Evolutionary conservation across 2,888 invertebrate genomes (phyloP).

Genomic region (Lymantria monacha): DNA sequence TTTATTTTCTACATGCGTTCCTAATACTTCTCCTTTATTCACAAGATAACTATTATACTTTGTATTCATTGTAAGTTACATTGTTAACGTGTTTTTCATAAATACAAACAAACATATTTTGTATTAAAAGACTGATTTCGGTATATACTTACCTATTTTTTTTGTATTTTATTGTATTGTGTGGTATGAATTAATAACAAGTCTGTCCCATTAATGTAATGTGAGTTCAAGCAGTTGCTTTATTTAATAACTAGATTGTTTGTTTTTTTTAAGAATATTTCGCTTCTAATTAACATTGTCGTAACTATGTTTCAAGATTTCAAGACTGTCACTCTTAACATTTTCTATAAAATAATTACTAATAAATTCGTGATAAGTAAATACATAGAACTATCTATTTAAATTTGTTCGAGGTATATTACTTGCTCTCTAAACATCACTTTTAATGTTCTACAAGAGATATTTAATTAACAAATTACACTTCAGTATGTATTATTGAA

Average conservation of each 20-base stretch:
- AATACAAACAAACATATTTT: not conserved
- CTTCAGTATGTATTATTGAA: too few relatives aligned
- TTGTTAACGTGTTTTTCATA: not conserved
- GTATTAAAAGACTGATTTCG: slow-evolving; percentile 2
- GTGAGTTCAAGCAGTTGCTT: not conserved
- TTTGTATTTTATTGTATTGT: not conserved
- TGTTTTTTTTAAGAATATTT: too few relatives aligned
- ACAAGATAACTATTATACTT: not conserved
- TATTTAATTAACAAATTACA: too few relatives aligned
- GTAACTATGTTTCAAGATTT: too few relatives aligned
- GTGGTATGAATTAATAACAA: not conserved
- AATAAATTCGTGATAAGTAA: too few relatives aligned
- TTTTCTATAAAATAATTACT: too few relatives aligned
- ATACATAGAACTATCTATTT: too few relatives aligned
- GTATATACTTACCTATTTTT: slow-evolving; percentile 1
- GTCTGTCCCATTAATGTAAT: not conserved
- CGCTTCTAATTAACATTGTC: too few relatives aligned
- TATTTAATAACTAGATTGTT: not conserved
- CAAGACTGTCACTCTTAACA: too few relatives aligned
- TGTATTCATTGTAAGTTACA: not conserved
- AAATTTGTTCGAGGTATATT: too few relatives aligned
- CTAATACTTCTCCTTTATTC: not conserved
- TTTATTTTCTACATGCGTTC: not conserved
- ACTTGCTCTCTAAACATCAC: too few relatives aligned
- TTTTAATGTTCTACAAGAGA: too few relatives aligned